Base-by-base conservation (phyloP, 2,113 vertebrate genomes). In the Megatriorchis doriae region DNA sequence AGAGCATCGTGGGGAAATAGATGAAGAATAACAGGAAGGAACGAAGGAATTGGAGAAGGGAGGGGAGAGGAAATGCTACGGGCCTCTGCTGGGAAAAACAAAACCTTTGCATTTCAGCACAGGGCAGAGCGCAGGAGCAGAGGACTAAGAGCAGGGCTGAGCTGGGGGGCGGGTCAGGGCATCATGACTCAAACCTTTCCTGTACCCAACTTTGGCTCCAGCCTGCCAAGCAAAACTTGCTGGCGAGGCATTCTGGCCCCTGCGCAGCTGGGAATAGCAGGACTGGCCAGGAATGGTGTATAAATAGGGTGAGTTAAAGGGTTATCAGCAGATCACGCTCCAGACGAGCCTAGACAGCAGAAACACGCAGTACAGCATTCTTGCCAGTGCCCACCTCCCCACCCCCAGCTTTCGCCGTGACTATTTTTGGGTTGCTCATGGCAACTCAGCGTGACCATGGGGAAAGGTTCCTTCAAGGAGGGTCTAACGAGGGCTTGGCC, bases 391-490 rank as follows among this genome's bases (percentile, higher is more conserved):
- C 86, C 55, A 42, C 66, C 43, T 32, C 77, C 82, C 29, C 10
- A 7, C 48, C 62, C 26, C 48, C 53, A 16, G 50, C 68, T 42
- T 43, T 42, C 7, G 1, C 71, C 4, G 2, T 1, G 26, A 10
- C 81, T 96, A 95, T 92, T 96, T 93, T 75, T 36, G 88, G 88
- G 85, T 72, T 40, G 68, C 38, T 87, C 31, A 3, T n/a, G 36
- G 93, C 74, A 73, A 58, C 73, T 62, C 18, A 3, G 67, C 2
- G 4, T 20, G 63, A 32, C 17, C 38, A 3, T 1, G 11, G 42
- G 83, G 47, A 50, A 55, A 47, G 14, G 40, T 18, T n/a, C 75
- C 48, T 55, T 47, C 32, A 61, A 48, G 67, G 34, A 47, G 84
- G 72, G 50, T 36, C 40, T 56, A 11, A 25, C 0, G 3, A 52